Conservation (phyloP, 2,113 vertebrate genomes). For the Chionodraco myersi region DNA sequence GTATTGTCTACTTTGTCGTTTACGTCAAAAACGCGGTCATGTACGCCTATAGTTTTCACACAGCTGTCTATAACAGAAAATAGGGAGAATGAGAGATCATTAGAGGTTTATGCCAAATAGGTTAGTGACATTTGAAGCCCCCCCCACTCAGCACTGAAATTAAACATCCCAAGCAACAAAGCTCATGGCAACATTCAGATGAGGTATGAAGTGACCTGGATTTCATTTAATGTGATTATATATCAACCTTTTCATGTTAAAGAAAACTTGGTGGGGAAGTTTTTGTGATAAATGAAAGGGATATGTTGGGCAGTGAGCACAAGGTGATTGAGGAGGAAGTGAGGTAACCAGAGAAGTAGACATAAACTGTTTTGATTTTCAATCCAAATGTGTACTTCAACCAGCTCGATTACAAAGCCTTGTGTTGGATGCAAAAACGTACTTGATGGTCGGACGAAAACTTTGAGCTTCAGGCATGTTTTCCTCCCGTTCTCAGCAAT, state of each 20-base stretch:
- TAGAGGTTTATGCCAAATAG: slow-evolving; percentile 92
- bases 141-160: slow-evolving; percentile 51
- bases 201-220: slow-evolving; percentile 46
- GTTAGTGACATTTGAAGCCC: slow-evolving; percentile 90
- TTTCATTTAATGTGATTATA: slow-evolving; percentile 46
- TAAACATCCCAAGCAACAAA: slow-evolving; percentile 78
- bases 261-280: slow-evolving; percentile 73
- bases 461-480: slow-evolving; percentile 97
- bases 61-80: slow-evolving; percentile 99
- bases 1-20: slow-evolving; percentile 99
- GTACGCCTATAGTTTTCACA: slow-evolving; percentile 99
- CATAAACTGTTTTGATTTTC: slow-evolving; percentile 57
- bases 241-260: slow-evolving; percentile 46
- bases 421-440: slow-evolving; percentile 80
- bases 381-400: slow-evolving; percentile 65
- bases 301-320: slow-evolving; percentile 52
- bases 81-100: slow-evolving; percentile 87
- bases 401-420: slow-evolving; percentile 70
- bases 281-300: slow-evolving; percentile 81
- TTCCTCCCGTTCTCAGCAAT: slow-evolving; percentile 94
- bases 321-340: slow-evolving; percentile 46
- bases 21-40: slow-evolving; percentile 99
- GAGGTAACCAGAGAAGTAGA: slow-evolving; percentile 56
- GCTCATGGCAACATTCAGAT: slow-evolving; percentile 82
- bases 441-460: slow-evolving; percentile 98